Conservation (phyloP, 92 coral and sea anemone species). For the Pocillopora meandrina region DNA sequence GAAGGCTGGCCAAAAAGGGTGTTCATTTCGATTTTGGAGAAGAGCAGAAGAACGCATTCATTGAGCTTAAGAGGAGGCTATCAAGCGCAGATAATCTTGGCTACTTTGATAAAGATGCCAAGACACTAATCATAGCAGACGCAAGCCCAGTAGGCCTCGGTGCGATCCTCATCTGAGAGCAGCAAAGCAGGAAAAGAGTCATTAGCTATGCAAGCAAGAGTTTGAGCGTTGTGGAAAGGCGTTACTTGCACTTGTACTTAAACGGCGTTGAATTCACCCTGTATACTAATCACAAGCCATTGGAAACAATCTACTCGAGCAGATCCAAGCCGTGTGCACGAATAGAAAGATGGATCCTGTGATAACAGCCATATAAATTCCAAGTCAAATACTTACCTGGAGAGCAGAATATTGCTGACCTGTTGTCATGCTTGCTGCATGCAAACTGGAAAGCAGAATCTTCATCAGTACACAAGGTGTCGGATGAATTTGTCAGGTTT, state of each 20-base stretch:
- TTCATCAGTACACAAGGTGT: neutral
- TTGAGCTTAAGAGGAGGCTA: slow-evolving; percentile 8
- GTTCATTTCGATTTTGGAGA: slow-evolving; percentile 1
- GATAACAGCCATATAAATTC: slow-evolving; percentile 4
- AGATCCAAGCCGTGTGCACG: slow-evolving; percentile 1
- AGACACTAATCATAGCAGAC: slow-evolving; percentile 16
- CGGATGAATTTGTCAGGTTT: slow-evolving; percentile 44
- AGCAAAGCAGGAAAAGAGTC: slow-evolving; percentile 10
- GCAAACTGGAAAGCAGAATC: slow-evolving; percentile 9
- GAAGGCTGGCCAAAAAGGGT: neutral
- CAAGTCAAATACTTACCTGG: slow-evolving; percentile 10
- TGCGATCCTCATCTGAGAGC: slow-evolving; percentile 13
- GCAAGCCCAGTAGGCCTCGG: slow-evolving; percentile 27
- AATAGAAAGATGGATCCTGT: slow-evolving; percentile 7
- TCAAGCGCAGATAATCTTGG: slow-evolving; percentile 3
- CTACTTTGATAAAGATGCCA: slow-evolving; percentile 17
- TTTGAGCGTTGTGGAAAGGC: neutral
- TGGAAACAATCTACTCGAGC: slow-evolving; percentile 5
- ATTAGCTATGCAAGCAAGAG: slow-evolving; percentile 16
- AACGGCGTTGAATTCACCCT: neutral
- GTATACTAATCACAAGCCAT: slow-evolving; percentile 1
- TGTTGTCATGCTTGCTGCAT: slow-evolving; percentile 19
- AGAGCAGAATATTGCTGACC: slow-evolving; percentile 14
- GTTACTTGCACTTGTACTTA: slow-evolving; percentile 21
- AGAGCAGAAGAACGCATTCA: slow-evolving; percentile 15